A percentile compares a stretch with the other conserved stretches of the same genome.
Evolutionary conservation across 1,140 invertebrate genomes (phyloP).

Genomic region (Copidosoma floridanum): DNA sequence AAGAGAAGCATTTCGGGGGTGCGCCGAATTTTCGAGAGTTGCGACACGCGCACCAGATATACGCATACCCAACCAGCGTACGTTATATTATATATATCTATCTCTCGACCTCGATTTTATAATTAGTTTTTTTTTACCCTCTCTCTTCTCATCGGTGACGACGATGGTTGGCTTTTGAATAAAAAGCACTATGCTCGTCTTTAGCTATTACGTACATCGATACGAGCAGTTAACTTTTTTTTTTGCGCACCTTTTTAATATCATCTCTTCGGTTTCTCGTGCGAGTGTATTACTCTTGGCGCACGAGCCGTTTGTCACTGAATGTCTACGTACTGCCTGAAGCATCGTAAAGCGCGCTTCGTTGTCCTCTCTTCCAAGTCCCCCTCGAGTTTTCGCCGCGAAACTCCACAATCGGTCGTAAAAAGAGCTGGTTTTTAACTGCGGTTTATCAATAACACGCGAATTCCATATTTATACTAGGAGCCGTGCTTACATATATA

Average conservation of each 20-base stretch:
- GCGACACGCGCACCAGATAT: background rate
- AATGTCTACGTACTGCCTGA: no score
- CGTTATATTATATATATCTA: no score
- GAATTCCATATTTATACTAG: conserved; percentile 33
- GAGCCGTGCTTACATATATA: no score
- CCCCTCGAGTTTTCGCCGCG: no score
- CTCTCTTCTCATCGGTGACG: no score
- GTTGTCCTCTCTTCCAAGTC: no score
- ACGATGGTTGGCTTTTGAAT: no score
- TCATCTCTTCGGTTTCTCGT: background rate
- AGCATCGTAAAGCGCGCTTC: no score
- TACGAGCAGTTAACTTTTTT: conserved; percentile 1
- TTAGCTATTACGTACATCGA: background rate
- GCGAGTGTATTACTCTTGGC: background rate
- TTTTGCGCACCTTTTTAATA: background rate
- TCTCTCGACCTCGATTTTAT: conserved; percentile 20
- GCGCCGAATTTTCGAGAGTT: conserved; percentile 2
- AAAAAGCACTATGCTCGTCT: no score
- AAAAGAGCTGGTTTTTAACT: conserved; percentile 22
- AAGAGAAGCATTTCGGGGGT: background rate
- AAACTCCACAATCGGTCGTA: no score
- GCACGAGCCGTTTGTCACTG: no score
- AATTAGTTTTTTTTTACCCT: conserved; percentile 27
- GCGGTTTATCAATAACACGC: conserved; percentile 9
- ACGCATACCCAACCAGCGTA: conserved; percentile 6